Base-by-base conservation (phyloP, 2,113 vertebrate species). In the Gnathochromis pfefferi region DNA sequence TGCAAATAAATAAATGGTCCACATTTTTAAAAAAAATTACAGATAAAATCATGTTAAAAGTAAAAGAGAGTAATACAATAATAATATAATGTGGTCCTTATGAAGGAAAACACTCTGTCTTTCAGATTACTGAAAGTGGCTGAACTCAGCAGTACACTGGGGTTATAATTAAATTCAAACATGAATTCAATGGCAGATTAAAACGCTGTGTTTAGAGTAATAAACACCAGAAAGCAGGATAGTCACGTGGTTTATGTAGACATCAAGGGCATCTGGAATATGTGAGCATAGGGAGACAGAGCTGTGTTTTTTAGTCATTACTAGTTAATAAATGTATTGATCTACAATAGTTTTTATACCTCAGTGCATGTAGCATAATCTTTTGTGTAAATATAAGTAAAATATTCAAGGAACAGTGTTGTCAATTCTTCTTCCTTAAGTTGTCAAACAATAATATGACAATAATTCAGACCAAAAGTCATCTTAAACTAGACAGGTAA, bases 1-100 rank as follows among this genome's bases (percentile, higher is more conserved):
- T 63, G 0, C 58, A 63, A 35, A 35, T 35, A 63, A 35, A 35
- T 63, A 65, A n/a, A 38, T 65, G 4, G 17, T 5, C 17, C 10
- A 65, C 1, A 12, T 63, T 63, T 0, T 0, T 1, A 7, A 11
- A 63, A 14, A 28, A 6, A 33, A 33, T 1, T 17, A n/a, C 2
- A 65, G 0, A 65, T 65, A 38, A 65, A 65, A 65, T 65, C 10
- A 35, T 38, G 31, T 65, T 35, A 65, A 65, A 65, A 38, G 17
- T 35, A n/a, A 65, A 35, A 65, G 60, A 65, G 17, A 65, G 33
- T 35, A 35, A 65, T 38, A 65, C 3, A 1, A 65, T 65, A 65
- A n/a, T 65, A 38, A 35, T n/a, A 65, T 7, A 65, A 65, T 65
- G 33, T 38, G 60, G 33, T 65, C 31, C 31, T n/a, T 35, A 65